phyloP scores from a whole-genome alignment of 2,888 invertebrate genomes.

The Psylliodes chrysocephalus region DNA sequence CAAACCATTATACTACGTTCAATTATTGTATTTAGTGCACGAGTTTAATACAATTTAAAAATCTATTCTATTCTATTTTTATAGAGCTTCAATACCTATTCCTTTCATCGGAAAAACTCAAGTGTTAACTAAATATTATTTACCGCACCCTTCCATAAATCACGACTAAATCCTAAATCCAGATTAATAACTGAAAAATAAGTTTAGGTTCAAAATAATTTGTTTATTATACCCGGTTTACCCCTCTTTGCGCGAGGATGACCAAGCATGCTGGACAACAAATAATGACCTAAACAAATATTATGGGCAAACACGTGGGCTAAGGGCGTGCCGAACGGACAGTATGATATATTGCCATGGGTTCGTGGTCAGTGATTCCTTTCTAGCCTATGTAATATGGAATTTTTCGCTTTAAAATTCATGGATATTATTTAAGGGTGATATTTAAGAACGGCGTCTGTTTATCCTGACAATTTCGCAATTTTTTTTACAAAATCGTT shows the following conservation, averaged over 20 bases:
- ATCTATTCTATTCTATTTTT: too few relatives aligned
- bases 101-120: too few relatives aligned
- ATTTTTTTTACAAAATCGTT: too few relatives aligned
- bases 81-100: too few relatives aligned
- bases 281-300: slow-evolving; percentile 61
- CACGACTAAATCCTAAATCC: neutral
- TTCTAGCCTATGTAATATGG: too few relatives aligned
- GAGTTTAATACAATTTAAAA: too few relatives aligned
- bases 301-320: slow-evolving; percentile 63
- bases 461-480: too few relatives aligned
- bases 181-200: neutral
- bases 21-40: too few relatives aligned
- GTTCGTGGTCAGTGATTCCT: neutral
- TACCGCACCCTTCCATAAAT: neutral
- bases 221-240: neutral
- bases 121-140: neutral
- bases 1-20: too few relatives aligned
- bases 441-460: too few relatives aligned
- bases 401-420: too few relatives aligned
- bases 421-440: too few relatives aligned
- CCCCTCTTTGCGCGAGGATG: slow-evolving; percentile 28
- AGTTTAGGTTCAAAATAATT: neutral
- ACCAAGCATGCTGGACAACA: slow-evolving; percentile 42
- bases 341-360: slow-evolving; percentile 50
- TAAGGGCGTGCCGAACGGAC: slow-evolving; percentile 57